phyloP scores from a whole-genome alignment of 2,113 vertebrate species.

The Mus spicilegus region DNA sequence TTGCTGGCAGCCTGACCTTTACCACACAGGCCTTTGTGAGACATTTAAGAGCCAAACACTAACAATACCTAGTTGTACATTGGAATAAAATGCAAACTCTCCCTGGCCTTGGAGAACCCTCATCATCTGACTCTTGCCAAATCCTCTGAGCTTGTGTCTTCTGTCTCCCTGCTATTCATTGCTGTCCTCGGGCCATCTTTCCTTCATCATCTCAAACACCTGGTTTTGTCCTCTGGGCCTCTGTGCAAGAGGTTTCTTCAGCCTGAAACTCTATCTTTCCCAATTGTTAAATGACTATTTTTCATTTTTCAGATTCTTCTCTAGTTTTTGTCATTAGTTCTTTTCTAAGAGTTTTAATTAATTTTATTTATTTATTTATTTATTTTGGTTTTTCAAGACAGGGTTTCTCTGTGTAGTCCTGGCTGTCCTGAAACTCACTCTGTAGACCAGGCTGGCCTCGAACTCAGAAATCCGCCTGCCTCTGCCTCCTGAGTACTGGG shows the following conservation, averaged over 20 bases:
- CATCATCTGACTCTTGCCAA: background rate
- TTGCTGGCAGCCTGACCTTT: background rate
- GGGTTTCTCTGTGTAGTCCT: no score
- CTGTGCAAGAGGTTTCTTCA: background rate
- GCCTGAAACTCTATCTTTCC: slow-evolving; percentile 3
- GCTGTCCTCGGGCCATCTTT: background rate
- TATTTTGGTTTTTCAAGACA: no score
- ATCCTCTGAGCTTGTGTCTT: background rate
- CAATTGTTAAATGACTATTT: background rate
- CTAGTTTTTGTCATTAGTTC: background rate
- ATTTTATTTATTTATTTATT: no score
- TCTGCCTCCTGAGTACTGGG: no score
- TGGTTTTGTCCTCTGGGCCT: background rate
- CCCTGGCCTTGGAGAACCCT: background rate
- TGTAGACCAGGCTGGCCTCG: no score
- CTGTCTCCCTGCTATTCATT: background rate
- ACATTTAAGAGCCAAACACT: background rate
- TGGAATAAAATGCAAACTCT: slow-evolving; percentile 5
- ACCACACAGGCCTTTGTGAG: background rate
- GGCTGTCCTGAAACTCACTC: no score
- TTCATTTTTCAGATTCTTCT: background rate
- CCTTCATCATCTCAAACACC: background rate
- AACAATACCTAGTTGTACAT: slow-evolving; percentile 11
- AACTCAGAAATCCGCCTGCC: no score
- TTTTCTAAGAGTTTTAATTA: background rate